Percentiles rank a stretch among this genome's conserved stretches.
phyloP scores from a whole-genome alignment of 1,140 invertebrate species.

The Atta texana region DNA sequence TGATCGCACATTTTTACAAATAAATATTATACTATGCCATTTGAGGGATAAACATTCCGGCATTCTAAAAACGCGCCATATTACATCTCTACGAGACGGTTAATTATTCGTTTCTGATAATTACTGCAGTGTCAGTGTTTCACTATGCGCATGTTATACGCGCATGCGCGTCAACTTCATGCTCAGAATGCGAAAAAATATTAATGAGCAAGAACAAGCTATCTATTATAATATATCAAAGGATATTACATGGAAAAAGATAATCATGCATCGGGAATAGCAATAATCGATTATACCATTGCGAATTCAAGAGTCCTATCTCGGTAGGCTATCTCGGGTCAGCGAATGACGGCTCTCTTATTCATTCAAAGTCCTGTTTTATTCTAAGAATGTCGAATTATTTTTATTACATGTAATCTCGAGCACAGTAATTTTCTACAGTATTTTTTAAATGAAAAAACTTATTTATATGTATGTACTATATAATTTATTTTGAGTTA shows the following conservation, averaged over 20 bases:
- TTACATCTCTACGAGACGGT: background rate
- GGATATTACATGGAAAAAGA: conserved; percentile 35
- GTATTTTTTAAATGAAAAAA: background rate
- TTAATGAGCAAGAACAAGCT: conserved; percentile 63
- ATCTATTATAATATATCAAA: conserved; percentile 33
- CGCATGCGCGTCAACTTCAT: background rate
- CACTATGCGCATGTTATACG: conserved; percentile 10
- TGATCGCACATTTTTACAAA: conserved; percentile 46
- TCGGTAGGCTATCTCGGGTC: conserved; percentile 65
- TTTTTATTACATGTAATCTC: background rate
- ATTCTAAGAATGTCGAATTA: background rate
- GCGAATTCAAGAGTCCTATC: conserved; percentile 70
- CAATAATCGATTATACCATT: conserved; percentile 49
- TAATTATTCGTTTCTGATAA: conserved; percentile 55
- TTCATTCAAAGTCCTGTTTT: conserved; percentile 65
- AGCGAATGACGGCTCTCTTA: conserved; percentile 59
- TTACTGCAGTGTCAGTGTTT: conserved; percentile 64
- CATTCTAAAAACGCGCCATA: background rate
- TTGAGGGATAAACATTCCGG: conserved; percentile 19
- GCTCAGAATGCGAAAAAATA: conserved; percentile 54
- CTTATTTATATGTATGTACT: background rate
- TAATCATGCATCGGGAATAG: conserved; percentile 15
- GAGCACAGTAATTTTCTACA: background rate
- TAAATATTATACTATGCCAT: conserved; percentile 42
- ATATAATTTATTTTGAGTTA: background rate